These are phyloP conservation scores for Neotoxoptera formosana DNA, from an alignment of 1,140 invertebrate genomes.

Conservation along the genomic window DNA sequence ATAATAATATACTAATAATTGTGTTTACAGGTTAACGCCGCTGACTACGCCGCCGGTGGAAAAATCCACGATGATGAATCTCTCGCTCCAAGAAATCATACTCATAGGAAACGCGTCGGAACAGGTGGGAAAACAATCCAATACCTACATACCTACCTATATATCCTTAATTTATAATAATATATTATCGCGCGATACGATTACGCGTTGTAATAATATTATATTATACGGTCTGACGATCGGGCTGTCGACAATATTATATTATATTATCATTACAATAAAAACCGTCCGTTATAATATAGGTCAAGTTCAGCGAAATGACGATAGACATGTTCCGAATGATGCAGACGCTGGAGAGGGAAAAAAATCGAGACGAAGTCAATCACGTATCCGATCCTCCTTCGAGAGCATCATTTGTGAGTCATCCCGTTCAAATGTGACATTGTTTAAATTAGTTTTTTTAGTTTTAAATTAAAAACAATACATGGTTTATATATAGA, in stretches of 20 bases:
- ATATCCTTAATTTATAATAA: too few species aligned
- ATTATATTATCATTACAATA: neutral
- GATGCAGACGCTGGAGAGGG: constrained; percentile 92
- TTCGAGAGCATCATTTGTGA: constrained; percentile 73
- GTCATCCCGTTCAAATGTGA: constrained; percentile 26
- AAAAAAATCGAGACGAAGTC: constrained; percentile 80
- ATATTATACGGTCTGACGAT: too few species aligned
- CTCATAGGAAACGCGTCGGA: constrained; percentile 93
- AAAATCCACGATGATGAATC: constrained; percentile 82
- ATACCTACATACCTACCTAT: too few species aligned
- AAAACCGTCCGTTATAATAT: constrained; percentile 56
- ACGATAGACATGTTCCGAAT: constrained; percentile 99
- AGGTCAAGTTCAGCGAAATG: constrained; percentile 96
- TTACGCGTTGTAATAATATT: too few species aligned
- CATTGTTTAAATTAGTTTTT: neutral
- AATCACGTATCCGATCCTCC: constrained; percentile 86
- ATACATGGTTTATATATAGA: neutral
- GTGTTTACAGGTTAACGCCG: constrained; percentile 76
- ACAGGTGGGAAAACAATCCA: constrained; percentile 68
- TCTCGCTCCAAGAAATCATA: constrained; percentile 91
- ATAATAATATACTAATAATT: too few species aligned
- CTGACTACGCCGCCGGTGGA: constrained; percentile 88
- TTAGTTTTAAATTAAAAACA: neutral
- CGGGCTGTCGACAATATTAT: too few species aligned
- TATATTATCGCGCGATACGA: neutral